Base-by-base conservation (phyloP, 2,797 vertebrate species). In the Huso huso region DNA sequence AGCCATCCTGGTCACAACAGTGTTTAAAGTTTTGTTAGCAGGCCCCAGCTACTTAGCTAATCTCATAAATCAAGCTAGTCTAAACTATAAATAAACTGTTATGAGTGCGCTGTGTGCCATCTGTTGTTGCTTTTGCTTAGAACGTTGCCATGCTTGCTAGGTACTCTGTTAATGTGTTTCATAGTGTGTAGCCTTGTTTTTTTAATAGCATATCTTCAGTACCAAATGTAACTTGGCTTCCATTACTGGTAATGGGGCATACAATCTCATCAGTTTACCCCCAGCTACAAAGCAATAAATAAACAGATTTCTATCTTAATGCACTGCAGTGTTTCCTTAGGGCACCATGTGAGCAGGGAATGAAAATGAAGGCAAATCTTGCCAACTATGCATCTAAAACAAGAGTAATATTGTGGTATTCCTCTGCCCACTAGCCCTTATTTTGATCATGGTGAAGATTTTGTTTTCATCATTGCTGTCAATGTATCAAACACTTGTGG, bases 181-280 rank as follows among this genome's bases (percentile, higher is more conserved):
- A 37, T 37, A 37, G 23, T 4, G 23, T 37, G 23, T 37, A 37
- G 23, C 23, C 23, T 37, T 37, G 23, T 37, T 37, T 37, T 37
- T 37, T 37, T 11, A 11, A 13, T 58, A 58, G 6, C 9, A 6
- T 13, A 58, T 58, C 12, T 13, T 7, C 10, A 6, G 12, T 12
- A 58, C 3, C 9, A 10, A 58, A 58, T 58, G 12, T 15, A 8
- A 58, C 55, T 58, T 58, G 12, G 6, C 55, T 58, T 7, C 9
- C 55, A 58, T 58, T 58, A n/a, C 55, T 58, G 55, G 12, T 15
- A 58, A 58, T 58, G 11, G 55, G 55, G 6, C 11, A 58, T 58
- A 58, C 12, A 58, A 58, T 58, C 55, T 58, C 55, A 58, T 58
- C 55, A 58, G 55, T 58, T 58, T n/a, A 58, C 12, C 55, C 55